Conservation (phyloP, 2,888 invertebrate species). For the Brachypalpus laphriformis region DNA sequence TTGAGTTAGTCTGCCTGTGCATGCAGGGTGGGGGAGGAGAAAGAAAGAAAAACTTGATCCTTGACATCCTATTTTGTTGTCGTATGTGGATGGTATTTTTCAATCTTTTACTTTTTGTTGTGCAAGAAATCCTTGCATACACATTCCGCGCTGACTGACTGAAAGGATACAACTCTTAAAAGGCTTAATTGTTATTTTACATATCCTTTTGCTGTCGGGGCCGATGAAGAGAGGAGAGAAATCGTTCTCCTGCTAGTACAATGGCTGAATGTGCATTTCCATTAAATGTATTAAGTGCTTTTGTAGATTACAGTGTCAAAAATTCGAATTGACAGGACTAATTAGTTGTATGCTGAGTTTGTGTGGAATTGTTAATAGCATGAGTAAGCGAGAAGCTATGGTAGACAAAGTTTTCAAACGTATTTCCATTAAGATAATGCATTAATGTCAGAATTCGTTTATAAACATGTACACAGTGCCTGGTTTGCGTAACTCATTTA, state of each 20-base stretch:
- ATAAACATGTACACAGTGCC: not conserved
- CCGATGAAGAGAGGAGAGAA: not conserved
- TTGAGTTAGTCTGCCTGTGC: conserved; percentile 6
- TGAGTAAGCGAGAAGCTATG: not conserved
- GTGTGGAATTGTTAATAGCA: not conserved
- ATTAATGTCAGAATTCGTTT: conserved; percentile 35
- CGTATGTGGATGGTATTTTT: conserved; percentile 8
- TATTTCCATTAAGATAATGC: conserved; percentile 52
- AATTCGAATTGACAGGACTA: conserved; percentile 64
- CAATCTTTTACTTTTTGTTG: conserved; percentile 20
- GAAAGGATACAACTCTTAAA: conserved; percentile 45
- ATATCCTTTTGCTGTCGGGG: conserved; percentile 2
- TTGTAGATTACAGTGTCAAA: conserved; percentile 60
- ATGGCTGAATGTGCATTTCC: conserved; percentile 60
- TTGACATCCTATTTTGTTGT: conserved; percentile 62
- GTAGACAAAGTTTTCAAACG: conserved; percentile 50
- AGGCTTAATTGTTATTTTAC: conserved; percentile 48
- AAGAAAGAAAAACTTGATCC: conserved; percentile 36
- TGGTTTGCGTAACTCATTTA: not conserved
- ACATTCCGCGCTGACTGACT: conserved; percentile 1
- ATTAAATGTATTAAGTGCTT: conserved; percentile 72
- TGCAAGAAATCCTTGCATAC: conserved; percentile 5
- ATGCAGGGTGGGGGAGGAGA: not conserved
- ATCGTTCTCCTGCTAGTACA: not conserved
- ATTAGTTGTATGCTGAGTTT: conserved; percentile 28